Evolutionary conservation across 2,113 vertebrate species (phyloP).

Genomic region (Podilymbus podiceps): DNA sequence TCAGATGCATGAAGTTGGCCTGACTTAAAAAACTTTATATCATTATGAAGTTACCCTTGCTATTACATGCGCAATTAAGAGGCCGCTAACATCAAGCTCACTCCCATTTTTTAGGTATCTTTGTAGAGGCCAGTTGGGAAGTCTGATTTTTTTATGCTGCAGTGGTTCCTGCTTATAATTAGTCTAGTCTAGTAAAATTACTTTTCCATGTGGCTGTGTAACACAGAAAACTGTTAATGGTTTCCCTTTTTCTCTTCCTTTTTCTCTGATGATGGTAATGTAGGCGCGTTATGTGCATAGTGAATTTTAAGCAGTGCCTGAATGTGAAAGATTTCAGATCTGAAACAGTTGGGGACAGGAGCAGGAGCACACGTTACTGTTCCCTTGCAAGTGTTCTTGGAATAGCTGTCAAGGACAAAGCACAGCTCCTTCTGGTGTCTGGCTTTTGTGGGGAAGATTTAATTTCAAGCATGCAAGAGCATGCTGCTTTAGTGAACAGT

Average conservation of each 20-base stretch:
- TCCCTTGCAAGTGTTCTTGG: constrained; percentile 48
- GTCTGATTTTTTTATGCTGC: background rate
- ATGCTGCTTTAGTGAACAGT: constrained; percentile 32
- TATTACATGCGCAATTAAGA: background rate
- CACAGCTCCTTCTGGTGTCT: constrained; percentile 52
- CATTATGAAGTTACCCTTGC: background rate
- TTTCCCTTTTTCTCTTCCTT: background rate
- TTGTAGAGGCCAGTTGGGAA: background rate
- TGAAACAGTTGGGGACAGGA: constrained; percentile 37
- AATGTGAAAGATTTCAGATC: constrained; percentile 18
- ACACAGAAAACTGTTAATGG: background rate
- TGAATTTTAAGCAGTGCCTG: constrained; percentile 36
- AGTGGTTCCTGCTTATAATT: background rate
- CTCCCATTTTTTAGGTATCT: background rate
- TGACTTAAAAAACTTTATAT: background rate
- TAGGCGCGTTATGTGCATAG: constrained; percentile 1
- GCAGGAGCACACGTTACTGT: background rate
- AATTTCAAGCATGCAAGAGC: background rate
- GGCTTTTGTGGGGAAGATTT: constrained; percentile 34
- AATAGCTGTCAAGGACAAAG: constrained; percentile 48
- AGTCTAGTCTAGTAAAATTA: background rate
- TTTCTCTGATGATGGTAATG: background rate
- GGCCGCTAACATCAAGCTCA: rapidly evolving
- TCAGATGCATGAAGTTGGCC: background rate
- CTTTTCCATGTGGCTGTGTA: background rate